Conservation (phyloP, 2,797 vertebrate species). For the Malacoraja senta region DNA sequence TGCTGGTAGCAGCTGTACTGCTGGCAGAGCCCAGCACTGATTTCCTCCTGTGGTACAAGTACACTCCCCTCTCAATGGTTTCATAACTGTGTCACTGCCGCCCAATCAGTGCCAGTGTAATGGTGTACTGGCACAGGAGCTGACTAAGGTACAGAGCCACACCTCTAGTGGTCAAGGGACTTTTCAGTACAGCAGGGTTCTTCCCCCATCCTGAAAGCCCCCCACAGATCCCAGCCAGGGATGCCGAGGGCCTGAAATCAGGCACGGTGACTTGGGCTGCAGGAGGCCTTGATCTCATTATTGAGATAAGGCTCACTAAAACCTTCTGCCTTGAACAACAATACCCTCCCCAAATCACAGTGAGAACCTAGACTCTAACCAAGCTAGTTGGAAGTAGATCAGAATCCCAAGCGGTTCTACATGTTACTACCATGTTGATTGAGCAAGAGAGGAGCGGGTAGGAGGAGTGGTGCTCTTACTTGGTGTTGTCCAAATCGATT, state of each 20-base stretch:
- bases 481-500: slow-evolving; percentile 95
- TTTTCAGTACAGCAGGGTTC: too few species aligned
- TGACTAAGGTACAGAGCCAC: too few species aligned
- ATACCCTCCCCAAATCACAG: too few species aligned
- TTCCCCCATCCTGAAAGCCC: not conserved
- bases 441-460: too few species aligned
- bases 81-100: not conserved
- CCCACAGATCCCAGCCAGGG: not conserved
- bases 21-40: too few species aligned
- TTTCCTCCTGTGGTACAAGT: not conserved
- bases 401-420: not conserved
- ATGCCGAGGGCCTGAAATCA: not conserved
- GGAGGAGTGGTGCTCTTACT: slow-evolving; percentile 62
- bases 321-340: too few species aligned
- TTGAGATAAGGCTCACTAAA: not conserved
- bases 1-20: too few species aligned
- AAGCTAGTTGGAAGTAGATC: too few species aligned
- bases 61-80: not conserved
- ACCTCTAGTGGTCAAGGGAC: too few species aligned
- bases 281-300: not conserved
- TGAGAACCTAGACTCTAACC: too few species aligned
- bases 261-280: not conserved
- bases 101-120: too few species aligned
- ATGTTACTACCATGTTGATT: too few species aligned
- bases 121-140: not conserved